A percentile compares a stretch with the other conserved stretches of the same genome.
phyloP scores from a whole-genome alignment of 2,888 invertebrate species.

The Euspilapteryx auroguttella region DNA sequence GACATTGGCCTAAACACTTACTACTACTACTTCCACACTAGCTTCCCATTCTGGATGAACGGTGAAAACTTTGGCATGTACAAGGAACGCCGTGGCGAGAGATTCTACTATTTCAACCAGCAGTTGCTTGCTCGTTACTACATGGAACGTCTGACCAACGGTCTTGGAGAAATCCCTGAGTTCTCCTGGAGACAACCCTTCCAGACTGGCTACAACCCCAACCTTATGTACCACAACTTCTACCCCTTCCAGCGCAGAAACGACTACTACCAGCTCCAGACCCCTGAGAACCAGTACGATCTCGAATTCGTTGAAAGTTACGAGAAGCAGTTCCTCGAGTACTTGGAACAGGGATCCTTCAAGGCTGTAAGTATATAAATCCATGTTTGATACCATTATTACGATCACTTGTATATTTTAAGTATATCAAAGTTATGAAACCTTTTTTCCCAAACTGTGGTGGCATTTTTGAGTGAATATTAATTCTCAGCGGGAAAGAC shows the following conservation, averaged over 20 bases:
- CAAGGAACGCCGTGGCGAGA: constrained; percentile 65
- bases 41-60: constrained; percentile 66
- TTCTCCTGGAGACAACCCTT: constrained; percentile 38
- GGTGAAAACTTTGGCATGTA: constrained; percentile 41
- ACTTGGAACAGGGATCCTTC: constrained; percentile 43
- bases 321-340: constrained; percentile 27
- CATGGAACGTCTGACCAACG: constrained; percentile 68
- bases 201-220: constrained; percentile 47
- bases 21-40: constrained; percentile 66
- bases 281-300: constrained; percentile 24
- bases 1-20: constrained; percentile 69
- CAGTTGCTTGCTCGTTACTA: constrained; percentile 71
- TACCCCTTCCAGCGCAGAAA: constrained; percentile 50
- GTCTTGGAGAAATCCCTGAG: constrained; percentile 61
- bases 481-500: no score
- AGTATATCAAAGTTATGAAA: no score
- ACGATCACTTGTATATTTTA: no score
- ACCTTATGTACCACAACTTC: constrained; percentile 47
- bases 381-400: no score
- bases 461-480: no score
- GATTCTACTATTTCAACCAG: constrained; percentile 67
- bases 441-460: no score
- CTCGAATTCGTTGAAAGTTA: constrained; percentile 46
- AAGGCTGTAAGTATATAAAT: constrained; percentile 48
- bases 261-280: constrained; percentile 47